Evolutionary conservation across 2,113 vertebrate species (phyloP), one percentile per base, ranked within the genome.

Genomic region (Microcebus murinus): DNA sequence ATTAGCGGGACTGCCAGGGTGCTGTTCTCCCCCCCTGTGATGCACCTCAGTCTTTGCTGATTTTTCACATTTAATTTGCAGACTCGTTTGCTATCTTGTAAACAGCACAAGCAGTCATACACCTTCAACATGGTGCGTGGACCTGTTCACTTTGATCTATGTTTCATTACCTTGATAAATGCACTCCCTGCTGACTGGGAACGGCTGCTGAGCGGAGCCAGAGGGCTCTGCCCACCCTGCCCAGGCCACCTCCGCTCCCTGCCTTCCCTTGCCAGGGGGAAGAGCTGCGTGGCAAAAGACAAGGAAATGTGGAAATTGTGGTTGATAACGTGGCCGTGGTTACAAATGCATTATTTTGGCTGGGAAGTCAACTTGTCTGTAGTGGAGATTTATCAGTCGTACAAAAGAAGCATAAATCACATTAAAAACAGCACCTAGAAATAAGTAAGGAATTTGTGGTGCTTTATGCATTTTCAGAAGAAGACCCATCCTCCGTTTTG

Each of bases 1-100:
- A 98, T 98, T 99, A 98, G 97, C 92, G 42, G 2, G 95, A 95
- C 97, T 98, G 97, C 93, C 98, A 98, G 92, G 59, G 59, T 73
- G 91, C 79, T 97, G 23, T 63, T 97, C 83, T 4, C 92, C 90
- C 59, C 96, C 91, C 68, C 95, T 21, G 80, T 87, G 95, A 65
- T 93, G 93, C 42, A 89, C 87, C 45, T 86, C 27, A 63, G 91
- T 96, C 96, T 97, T 92, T 70, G 87, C 92, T 97, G 96, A 95
- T 98, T 95, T 93, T 97, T 96, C 97, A 95, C 50, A 11, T 97
- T 93, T 93, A 71, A 92, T 98, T 93, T 97, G 82, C 87, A 96
- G 96, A 97, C 70, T 80, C 57, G 8, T 87, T 96, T 95, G 89
- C 71, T 97, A 82, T 94, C 94, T 95, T 82, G 61, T 57, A 93